phyloP scores from a whole-genome alignment of 2,888 invertebrate genomes.

The Leptinotarsa haldemani region DNA sequence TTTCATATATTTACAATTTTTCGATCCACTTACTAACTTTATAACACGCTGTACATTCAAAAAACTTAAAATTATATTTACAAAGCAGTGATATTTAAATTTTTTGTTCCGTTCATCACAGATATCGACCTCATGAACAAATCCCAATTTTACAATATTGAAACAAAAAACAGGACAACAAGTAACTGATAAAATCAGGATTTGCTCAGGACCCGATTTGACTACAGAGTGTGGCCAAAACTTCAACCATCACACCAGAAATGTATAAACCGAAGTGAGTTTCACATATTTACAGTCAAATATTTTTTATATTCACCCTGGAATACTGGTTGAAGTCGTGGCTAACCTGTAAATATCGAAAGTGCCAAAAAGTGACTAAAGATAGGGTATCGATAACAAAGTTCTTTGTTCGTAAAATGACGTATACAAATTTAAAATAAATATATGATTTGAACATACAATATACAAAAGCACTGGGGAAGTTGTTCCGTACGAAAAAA shows the following conservation, averaged over 20 bases:
- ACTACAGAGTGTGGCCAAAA: conserved; percentile 38
- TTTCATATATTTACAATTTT: conserved; percentile 66
- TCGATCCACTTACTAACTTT: conserved; percentile 65
- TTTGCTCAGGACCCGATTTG: conserved; percentile 53
- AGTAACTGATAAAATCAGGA: conserved; percentile 49
- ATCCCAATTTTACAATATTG: conserved; percentile 45
- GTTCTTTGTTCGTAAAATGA: conserved; percentile 19
- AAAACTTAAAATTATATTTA: conserved; percentile 65
- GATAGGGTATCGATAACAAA: conserved; percentile 24
- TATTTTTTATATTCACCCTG: background rate
- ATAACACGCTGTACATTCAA: conserved; percentile 66
- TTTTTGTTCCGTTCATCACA: conserved; percentile 54
- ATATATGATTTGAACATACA: conserved; percentile 41
- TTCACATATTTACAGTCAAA: background rate
- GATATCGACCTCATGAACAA: conserved; percentile 54
- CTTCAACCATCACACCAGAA: conserved; percentile 15
- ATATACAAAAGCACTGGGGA: conserved; percentile 47
- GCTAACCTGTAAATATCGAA: conserved; percentile 23
- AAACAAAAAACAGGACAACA: conserved; percentile 48
- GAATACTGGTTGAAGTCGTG: conserved; percentile 14
- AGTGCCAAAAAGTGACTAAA: conserved; percentile 32
- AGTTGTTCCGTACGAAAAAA: conserved; percentile 46
- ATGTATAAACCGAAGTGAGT: background rate
- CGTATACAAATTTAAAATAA: conserved; percentile 45
- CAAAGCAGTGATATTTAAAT: conserved; percentile 61